Conservation (phyloP, 1,140 invertebrate genomes). For the Sminthurinus signatus region DNA sequence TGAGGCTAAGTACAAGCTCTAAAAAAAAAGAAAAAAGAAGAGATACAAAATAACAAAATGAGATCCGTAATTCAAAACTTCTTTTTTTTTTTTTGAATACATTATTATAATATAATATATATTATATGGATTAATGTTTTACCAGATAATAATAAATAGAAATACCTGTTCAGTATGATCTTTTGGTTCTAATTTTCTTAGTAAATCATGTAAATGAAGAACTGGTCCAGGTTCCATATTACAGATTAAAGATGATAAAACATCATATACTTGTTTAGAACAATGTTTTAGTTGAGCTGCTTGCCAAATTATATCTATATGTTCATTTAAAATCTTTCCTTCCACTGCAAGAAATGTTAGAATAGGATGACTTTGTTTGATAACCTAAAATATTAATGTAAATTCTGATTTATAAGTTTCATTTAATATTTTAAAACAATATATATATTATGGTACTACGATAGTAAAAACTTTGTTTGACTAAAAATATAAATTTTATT, state of each 20-base stretch:
- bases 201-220: constrained; percentile 73
- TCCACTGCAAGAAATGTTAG: constrained; percentile 88
- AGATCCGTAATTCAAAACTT: no score
- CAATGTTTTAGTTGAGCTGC: constrained; percentile 91
- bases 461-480: no score
- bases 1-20: constrained; percentile 80
- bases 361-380: constrained; percentile 90
- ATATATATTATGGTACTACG: no score
- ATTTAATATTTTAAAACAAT: no score
- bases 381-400: no score
- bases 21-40: constrained; percentile 43
- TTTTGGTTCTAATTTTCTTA: constrained; percentile 76
- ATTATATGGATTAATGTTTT: no score
- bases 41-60: no score
- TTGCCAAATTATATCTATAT: constrained; percentile 89
- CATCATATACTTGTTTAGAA: constrained; percentile 83
- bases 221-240: constrained; percentile 79
- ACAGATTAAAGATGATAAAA: constrained; percentile 80
- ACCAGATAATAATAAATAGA: no score
- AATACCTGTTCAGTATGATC: constrained; percentile 86
- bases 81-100: no score
- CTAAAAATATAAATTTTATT: no score
- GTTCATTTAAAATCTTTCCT: constrained; percentile 78
- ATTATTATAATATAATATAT: no score
- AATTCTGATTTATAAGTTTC: no score